A percentile compares a stretch with the other conserved stretches of the same genome.
phyloP scores from a whole-genome alignment of 2,113 vertebrate species.

The Cyanoderma ruficeps region DNA sequence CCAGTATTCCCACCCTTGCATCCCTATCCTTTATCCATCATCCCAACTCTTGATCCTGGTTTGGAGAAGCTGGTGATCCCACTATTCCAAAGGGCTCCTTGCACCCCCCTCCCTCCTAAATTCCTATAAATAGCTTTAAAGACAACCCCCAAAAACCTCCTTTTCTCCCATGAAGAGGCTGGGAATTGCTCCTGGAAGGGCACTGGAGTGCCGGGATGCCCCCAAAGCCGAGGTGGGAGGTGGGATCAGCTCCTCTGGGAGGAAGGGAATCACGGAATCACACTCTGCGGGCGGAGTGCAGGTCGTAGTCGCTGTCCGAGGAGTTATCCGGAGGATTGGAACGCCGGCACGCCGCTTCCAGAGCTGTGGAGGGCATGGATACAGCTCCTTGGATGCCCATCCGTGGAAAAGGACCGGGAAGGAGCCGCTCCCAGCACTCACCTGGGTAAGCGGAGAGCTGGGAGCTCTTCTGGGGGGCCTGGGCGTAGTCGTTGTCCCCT shows the following conservation, averaged over 20 bases:
- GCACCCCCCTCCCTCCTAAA: background rate
- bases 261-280: background rate
- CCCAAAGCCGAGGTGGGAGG: background rate
- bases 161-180: background rate
- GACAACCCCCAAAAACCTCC: accelerated
- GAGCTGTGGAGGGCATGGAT: background rate
- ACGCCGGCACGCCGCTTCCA: slow-evolving; percentile 39
- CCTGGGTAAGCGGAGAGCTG: slow-evolving; percentile 63
- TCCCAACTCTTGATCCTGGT: background rate
- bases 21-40: background rate
- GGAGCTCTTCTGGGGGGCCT: slow-evolving; percentile 43
- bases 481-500: slow-evolving; percentile 65
- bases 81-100: background rate
- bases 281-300: slow-evolving; percentile 49
- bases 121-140: background rate
- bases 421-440: background rate
- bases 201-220: background rate
- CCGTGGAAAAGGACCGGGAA: accelerated
- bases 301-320: slow-evolving; percentile 76
- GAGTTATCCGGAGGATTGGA: slow-evolving; percentile 67
- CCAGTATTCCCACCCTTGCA: background rate
- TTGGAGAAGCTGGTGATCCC: background rate
- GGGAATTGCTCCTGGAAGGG: background rate
- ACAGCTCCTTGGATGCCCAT: accelerated
- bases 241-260: background rate